A percentile compares a stretch with the other conserved stretches of the same genome.
Conservation (phyloP, 2,113 vertebrate genomes). For the Brienomyrus brachyistius region DNA sequence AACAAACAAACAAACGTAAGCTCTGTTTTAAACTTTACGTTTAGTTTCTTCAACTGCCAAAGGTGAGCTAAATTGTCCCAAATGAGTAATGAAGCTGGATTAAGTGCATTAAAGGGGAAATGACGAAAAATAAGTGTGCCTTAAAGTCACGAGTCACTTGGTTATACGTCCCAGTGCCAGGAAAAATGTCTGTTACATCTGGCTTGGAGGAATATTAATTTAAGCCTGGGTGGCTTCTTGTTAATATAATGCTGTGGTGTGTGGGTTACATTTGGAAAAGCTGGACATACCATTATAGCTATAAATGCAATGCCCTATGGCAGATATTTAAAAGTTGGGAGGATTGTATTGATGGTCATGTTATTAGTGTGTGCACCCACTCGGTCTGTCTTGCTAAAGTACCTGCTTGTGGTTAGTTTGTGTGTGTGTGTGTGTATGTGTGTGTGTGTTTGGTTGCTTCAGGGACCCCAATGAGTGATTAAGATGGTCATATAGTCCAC, state of each 20-base stretch:
- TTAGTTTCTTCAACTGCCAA: neutral
- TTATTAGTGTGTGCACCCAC: neutral
- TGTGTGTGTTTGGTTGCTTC: neutral
- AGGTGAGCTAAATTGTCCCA: neutral
- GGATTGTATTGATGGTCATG: neutral
- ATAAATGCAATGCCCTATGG: neutral
- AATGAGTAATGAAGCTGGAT: neutral
- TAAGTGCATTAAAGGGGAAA: neutral
- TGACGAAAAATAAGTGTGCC: neutral
- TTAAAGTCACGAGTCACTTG: neutral
- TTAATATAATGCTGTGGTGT: neutral
- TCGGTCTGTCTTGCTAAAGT: neutral
- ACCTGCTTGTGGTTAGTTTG: neutral
- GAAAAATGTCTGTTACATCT: neutral
- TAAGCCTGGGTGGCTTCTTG: neutral
- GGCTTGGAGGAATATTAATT: neutral
- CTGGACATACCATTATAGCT: neutral
- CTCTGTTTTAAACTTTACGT: neutral
- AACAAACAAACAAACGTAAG: neutral
- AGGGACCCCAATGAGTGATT: neutral
- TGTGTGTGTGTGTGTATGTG: neutral
- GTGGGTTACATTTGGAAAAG: neutral
- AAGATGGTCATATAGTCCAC: neutral
- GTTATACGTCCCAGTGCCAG: neutral
- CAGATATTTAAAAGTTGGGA: neutral